Percentiles rank a stretch among this genome's conserved stretches.
Evolutionary conservation across 2,888 invertebrate species (phyloP).

Genomic region (Patella caerulea): DNA sequence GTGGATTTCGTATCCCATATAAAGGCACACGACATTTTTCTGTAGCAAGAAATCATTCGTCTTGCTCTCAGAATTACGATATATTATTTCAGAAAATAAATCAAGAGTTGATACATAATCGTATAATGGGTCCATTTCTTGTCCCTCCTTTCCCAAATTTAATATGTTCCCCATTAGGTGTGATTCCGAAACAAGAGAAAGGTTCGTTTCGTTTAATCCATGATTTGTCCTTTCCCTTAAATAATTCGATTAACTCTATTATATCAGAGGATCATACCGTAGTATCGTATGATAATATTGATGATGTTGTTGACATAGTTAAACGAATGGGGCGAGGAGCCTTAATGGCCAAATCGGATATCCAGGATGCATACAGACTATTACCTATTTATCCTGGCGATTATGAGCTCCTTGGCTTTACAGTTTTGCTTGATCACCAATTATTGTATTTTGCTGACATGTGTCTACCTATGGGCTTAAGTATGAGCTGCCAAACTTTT

Average conservation of each 20-base stretch:
- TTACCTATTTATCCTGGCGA: no score
- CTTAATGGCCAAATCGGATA: no score
- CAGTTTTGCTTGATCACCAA: neutral
- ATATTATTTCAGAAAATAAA: neutral
- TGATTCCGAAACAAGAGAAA: neutral
- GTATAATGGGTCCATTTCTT: neutral
- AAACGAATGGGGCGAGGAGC: no score
- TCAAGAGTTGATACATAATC: neutral
- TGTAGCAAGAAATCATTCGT: neutral
- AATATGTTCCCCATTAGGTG: neutral
- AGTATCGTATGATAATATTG: no score
- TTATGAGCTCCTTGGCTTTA: neutral
- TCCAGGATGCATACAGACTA: no score
- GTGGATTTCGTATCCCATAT: no score
- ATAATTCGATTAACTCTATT: no score
- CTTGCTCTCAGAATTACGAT: neutral
- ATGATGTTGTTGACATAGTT: no score
- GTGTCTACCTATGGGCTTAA: slow-evolving; percentile 11
- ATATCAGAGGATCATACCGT: no score
- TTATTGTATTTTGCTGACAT: slow-evolving; percentile 3
- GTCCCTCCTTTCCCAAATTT: neutral
- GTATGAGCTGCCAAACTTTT: neutral
- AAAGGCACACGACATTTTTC: neutral
- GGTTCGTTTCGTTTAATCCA: neutral
- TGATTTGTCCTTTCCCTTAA: neutral